Conservation (phyloP, 2,888 invertebrate genomes). For the Hypselothyrea guttata region DNA sequence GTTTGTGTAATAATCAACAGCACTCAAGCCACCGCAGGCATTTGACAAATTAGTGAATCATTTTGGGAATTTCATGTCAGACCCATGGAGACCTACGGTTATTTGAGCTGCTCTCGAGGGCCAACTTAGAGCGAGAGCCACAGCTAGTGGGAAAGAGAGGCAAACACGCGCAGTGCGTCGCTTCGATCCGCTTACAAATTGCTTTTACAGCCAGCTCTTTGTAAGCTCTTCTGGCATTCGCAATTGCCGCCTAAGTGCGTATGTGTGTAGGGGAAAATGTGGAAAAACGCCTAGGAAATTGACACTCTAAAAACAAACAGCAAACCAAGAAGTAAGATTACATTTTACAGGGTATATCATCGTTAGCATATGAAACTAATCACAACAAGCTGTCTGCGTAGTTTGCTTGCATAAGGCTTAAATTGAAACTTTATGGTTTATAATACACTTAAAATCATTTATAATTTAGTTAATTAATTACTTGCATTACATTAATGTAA, state of each 20-base stretch:
- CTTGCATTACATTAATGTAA: too few relatives aligned
- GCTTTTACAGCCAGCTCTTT: conserved; percentile 47
- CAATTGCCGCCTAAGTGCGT: conserved; percentile 12
- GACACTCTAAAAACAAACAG: too few relatives aligned
- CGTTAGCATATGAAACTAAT: too few relatives aligned
- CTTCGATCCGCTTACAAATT: conserved; percentile 55
- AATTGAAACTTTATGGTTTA: too few relatives aligned
- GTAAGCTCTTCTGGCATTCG: conserved; percentile 49
- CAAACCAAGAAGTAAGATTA: too few relatives aligned
- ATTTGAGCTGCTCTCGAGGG: conserved; percentile 24
- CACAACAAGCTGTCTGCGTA: too few relatives aligned
- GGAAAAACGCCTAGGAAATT: not conserved
- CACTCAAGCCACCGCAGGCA: conserved; percentile 28
- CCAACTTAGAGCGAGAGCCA: too few relatives aligned
- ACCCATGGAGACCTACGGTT: conserved; percentile 28
- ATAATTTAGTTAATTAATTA: too few relatives aligned
- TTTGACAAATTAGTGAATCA: conserved; percentile 69
- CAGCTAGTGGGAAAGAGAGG: too few relatives aligned
- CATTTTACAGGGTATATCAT: too few relatives aligned
- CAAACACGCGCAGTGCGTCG: conserved; percentile 29
- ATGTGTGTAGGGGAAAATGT: not conserved
- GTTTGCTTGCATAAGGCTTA: too few relatives aligned
- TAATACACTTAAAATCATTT: too few relatives aligned
- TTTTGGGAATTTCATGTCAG: conserved; percentile 42
- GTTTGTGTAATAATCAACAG: conserved; percentile 44